Conservation (phyloP, 2,888 invertebrate genomes). For the Chaitophorus viminalis region DNA sequence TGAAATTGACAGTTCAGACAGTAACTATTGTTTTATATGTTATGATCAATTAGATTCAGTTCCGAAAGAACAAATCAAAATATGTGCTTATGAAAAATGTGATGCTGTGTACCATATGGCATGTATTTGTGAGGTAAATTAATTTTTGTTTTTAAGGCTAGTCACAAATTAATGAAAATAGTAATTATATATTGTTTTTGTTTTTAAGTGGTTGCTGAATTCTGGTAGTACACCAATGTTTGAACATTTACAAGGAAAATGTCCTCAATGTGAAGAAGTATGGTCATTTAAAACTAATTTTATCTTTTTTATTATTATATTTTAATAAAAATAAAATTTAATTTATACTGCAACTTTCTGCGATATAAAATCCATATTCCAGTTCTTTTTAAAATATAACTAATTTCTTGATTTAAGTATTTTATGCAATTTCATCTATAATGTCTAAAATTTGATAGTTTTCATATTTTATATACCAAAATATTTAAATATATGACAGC, state of each 20-base stretch:
- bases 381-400: too few relatives aligned
- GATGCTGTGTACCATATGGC: slow-evolving; percentile 47
- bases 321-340: neutral
- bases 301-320: neutral
- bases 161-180: too few relatives aligned
- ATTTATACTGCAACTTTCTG: neutral
- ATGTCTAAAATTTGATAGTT: too few relatives aligned
- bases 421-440: too few relatives aligned
- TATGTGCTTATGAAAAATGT: slow-evolving; percentile 33
- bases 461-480: too few relatives aligned
- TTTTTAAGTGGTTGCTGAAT: slow-evolving; percentile 44
- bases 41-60: slow-evolving; percentile 27
- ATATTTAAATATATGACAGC: too few relatives aligned
- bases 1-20: neutral
- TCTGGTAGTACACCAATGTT: slow-evolving; percentile 53
- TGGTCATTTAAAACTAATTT: slow-evolving; percentile 1
- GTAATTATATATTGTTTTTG: neutral
- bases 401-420: too few relatives aligned
- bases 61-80: slow-evolving; percentile 38
- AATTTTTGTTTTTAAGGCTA: neutral
- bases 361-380: too few relatives aligned
- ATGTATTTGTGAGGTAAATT: slow-evolving; percentile 52
- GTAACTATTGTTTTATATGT: slow-evolving; percentile 50
- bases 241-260: slow-evolving; percentile 55
- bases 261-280: slow-evolving; percentile 55